Conservation (phyloP, 1,140 invertebrate genomes). For the Nephotettix cincticeps region DNA sequence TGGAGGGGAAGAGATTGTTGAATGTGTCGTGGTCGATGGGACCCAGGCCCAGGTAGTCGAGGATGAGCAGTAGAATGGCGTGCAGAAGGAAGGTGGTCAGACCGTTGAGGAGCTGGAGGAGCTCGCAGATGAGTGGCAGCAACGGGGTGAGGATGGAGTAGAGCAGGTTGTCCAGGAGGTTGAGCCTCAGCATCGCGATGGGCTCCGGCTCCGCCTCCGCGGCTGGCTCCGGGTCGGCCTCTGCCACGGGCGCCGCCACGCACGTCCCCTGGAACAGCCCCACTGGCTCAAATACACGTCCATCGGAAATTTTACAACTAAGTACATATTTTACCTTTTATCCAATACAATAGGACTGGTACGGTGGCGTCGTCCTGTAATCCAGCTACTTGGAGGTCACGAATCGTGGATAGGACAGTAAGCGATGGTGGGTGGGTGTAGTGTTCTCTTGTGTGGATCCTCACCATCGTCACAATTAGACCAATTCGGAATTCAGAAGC, state of each 20-base stretch:
- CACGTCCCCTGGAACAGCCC: not conserved
- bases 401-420: no score
- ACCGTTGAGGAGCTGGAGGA: not conserved
- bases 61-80: not conserved
- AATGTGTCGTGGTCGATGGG: not conserved
- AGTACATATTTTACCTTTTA: no score
- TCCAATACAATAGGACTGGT: no score
- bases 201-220: not conserved
- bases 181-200: no score
- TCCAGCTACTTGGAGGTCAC: no score
- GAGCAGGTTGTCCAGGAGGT: not conserved
- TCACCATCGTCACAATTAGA: no score
- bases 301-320: no score
- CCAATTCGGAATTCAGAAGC: no score
- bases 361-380: no score
- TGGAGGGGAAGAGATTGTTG: not conserved
- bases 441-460: no score
- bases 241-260: not conserved
- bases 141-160: conserved; percentile 1
- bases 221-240: not conserved
- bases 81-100: not conserved
- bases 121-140: not conserved
- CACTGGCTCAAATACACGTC: not conserved
- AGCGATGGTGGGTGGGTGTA: no score
- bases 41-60: not conserved